Evolutionary conservation across 2,888 invertebrate genomes (phyloP), one percentile per base, ranked within the genome.

Genomic region (Meta bourneti): DNA sequence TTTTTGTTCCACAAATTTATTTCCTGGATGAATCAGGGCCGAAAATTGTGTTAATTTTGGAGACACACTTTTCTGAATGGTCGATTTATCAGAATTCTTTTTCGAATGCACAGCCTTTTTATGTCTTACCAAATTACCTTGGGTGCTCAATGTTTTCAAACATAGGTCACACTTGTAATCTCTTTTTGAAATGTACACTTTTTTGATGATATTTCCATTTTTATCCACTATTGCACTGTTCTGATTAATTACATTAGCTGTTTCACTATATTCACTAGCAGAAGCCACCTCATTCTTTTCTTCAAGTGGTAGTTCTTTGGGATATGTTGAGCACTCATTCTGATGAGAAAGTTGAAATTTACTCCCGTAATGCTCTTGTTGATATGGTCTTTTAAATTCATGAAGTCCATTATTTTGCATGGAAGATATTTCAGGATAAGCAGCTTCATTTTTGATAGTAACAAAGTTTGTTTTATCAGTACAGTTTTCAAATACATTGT

Each of bases 91-190:
- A 20, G 75, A 6, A 7, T 16, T n/a, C 16, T 75, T 13, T 75
- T 48, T 7, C 1, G 75, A 49, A 20, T 75, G 75, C 8, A 16
- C 16, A 20, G 75, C 34, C 11, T 75, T 75, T 48, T 49, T 49
- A 75, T 75, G 75, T 7, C 75, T 34, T 48, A 6, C 51, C n/a
- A 75, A 48, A 75, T 75, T 75, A 34, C 75, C 75, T 16, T 20
- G n/a, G 1, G 48, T 20, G 75, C 75, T 75, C 7, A 75, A 48
- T 49, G 49, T 75, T n/a, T 13, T 48, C 4, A 9, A 0, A 49
- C 75, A 75, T 9, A 75, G 19, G 48, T 49, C 48, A 75, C 75
- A 75, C 19, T 20, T 75, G 13, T 34, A 34, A 9, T 61, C 11
- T 61, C 7, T 16, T 6, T 11, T 61, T 7, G 61, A 61, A 34